These are phyloP conservation scores for Turritopsis rubra DNA, from an alignment of 30 jellyfish, hydroid and myxozoan species.

Conservation along the genomic window DNA sequence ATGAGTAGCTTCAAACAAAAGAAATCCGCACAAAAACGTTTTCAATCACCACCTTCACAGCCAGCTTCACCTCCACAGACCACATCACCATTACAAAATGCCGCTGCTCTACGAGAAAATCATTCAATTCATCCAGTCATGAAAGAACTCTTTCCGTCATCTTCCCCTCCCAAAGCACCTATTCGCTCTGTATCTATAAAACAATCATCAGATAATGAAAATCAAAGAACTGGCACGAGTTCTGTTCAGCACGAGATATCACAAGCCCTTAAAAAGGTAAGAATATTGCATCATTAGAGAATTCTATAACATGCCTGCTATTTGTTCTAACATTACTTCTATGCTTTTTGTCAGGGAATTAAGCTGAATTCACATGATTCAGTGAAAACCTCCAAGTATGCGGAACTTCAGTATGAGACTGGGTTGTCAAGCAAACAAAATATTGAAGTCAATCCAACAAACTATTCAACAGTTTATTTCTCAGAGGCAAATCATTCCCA, in stretches of 20 bases:
- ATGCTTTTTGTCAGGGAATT: neutral
- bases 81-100: neutral
- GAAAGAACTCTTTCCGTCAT: neutral
- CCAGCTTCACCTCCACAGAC: neutral
- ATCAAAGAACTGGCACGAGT: neutral
- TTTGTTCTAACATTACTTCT: neutral
- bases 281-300: no score
- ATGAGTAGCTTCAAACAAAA: constrained; percentile 80
- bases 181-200: neutral
- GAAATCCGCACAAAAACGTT: constrained; percentile 17
- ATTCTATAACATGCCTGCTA: no score
- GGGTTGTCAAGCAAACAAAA: neutral
- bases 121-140: neutral
- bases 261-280: neutral
- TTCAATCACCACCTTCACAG: neutral
- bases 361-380: neutral
- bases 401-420: neutral
- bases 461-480: neutral
- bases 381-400: neutral
- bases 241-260: neutral
- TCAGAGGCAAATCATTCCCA: no score
- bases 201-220: neutral
- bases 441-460: neutral
- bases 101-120: neutral
- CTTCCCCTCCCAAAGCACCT: neutral